phyloP scores from a whole-genome alignment of 1,140 invertebrate species.

The Dysdera silvatica region DNA sequence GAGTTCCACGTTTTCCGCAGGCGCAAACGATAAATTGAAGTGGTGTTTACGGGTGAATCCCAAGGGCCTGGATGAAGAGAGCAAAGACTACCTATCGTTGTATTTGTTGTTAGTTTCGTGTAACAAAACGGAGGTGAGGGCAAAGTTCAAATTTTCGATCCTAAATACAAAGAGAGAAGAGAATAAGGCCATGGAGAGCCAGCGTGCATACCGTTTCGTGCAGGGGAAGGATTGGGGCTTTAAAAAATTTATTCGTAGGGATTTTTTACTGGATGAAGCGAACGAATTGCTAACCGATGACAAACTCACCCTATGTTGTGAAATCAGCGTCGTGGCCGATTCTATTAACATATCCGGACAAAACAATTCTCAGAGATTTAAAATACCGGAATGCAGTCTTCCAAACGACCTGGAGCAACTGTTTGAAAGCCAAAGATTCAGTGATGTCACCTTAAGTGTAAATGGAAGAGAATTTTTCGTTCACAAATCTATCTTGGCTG shows the following conservation, averaged over 20 bases:
- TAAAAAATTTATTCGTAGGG: slow-evolving; percentile 97
- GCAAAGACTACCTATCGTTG: slow-evolving; percentile 97
- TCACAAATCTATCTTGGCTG: slow-evolving; percentile 91
- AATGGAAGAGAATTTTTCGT: slow-evolving; percentile 89
- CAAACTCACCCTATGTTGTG: slow-evolving; percentile 98
- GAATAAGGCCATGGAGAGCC: slow-evolving; percentile 97
- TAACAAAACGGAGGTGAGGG: slow-evolving; percentile 98
- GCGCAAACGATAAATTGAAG: slow-evolving; percentile 98
- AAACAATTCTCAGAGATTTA: slow-evolving; percentile 90
- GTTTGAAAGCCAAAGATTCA: slow-evolving; percentile 93
- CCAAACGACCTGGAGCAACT: slow-evolving; percentile 86
- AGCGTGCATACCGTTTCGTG: slow-evolving; percentile 94
- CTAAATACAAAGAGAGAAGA: slow-evolving; percentile 99
- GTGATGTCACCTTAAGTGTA: slow-evolving; percentile 88
- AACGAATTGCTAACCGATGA: slow-evolving; percentile 96
- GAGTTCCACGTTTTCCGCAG: slow-evolving; percentile 97
- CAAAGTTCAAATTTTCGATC: slow-evolving; percentile 99
- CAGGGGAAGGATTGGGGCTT: slow-evolving; percentile 99
- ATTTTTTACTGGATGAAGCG: slow-evolving; percentile 95
- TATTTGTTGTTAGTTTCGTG: slow-evolving; percentile 97
- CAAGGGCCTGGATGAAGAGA: slow-evolving; percentile 98
- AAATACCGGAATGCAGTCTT: slow-evolving; percentile 91
- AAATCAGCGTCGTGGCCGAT: slow-evolving; percentile 91
- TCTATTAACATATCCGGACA: slow-evolving; percentile 95
- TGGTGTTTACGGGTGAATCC: slow-evolving; percentile 99